These are phyloP conservation scores for Zhuqinia jingwanae DNA, from an alignment of 2,888 invertebrate species.

Conservation along the genomic window DNA sequence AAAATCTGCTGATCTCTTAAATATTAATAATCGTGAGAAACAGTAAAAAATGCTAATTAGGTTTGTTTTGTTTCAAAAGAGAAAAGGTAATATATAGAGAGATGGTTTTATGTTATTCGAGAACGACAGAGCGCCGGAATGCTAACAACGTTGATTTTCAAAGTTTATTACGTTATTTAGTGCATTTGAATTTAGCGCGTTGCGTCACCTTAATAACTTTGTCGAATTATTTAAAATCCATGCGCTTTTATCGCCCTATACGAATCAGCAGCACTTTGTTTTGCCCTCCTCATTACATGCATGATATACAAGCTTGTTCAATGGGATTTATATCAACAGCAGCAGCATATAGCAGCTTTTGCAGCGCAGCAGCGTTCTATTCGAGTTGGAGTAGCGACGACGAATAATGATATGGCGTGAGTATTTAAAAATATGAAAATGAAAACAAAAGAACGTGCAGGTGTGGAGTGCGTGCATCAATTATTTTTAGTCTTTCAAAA, in stretches of 20 bases:
- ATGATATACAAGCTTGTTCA: no score
- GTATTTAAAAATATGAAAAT: not conserved
- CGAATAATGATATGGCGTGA: not conserved
- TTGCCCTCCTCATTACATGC: no score
- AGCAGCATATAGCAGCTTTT: no score
- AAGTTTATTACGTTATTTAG: no score
- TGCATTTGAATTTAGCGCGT: not conserved
- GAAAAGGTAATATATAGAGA: no score
- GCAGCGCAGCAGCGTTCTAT: not conserved
- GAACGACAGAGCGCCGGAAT: no score
- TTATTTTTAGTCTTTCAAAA: not conserved
- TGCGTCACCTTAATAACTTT: not conserved
- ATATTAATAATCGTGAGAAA: constrained; percentile 38
- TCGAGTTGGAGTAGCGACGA: no score
- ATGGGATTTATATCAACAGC: no score
- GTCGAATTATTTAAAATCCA: not conserved
- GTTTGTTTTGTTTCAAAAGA: not conserved
- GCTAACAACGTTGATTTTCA: no score
- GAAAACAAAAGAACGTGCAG: not conserved
- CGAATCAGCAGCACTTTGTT: no score
- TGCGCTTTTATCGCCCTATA: not conserved
- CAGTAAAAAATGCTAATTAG: constrained; percentile 27
- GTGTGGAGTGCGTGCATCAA: not conserved
- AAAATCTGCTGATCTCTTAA: constrained; percentile 25
- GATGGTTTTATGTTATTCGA: no score